phyloP scores from a whole-genome alignment of 2,888 invertebrate genomes.

The Hypercompe scribonia region DNA sequence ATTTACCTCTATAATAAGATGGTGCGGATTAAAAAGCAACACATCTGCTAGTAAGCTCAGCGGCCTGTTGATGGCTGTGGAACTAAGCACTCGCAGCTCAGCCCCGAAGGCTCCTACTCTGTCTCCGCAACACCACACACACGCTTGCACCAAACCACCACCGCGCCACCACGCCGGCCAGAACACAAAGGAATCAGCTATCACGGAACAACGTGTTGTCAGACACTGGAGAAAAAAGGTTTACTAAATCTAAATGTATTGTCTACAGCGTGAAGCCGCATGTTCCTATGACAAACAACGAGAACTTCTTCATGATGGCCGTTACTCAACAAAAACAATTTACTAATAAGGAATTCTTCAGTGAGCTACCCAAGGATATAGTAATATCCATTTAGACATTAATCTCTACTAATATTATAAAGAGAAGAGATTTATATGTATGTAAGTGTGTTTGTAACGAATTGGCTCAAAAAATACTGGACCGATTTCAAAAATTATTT shows the following conservation, averaged over 20 bases:
- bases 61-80: conserved; percentile 8
- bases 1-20: conserved; percentile 3
- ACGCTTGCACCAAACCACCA: conserved; percentile 39
- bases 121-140: conserved; percentile 6
- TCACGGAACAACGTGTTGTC: conserved; percentile 42
- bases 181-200: conserved; percentile 59
- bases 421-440: no score
- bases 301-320: background rate
- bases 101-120: conserved; percentile 35
- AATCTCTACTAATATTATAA: no score
- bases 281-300: background rate
- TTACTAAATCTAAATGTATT: background rate
- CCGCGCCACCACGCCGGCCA: conserved; percentile 69
- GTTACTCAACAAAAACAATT: background rate
- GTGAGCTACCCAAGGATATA: background rate
- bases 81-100: conserved; percentile 46
- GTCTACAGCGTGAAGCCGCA: background rate
- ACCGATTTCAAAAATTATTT: no score
- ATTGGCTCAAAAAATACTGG: no score
- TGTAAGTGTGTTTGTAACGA: no score
- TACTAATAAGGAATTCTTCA: background rate
- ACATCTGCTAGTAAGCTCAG: conserved; percentile 54
- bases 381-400: no score
- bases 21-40: background rate
- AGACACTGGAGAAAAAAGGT: conserved; percentile 4